Conservation (phyloP, 2,888 invertebrate genomes). For the Scaptomyza tumidula region DNA sequence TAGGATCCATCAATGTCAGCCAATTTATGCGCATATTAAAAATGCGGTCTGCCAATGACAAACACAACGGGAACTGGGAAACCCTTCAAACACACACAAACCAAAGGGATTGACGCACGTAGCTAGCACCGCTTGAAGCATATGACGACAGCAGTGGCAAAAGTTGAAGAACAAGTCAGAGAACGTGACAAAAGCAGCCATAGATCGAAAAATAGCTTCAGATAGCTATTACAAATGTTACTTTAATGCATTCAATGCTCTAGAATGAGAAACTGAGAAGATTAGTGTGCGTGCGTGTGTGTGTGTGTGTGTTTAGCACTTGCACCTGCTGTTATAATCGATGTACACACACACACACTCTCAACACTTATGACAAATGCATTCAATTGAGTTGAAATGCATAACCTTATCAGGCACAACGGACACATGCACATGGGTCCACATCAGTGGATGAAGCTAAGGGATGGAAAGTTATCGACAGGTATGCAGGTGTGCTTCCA, state of each 20-base stretch:
- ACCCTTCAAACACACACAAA: constrained; percentile 31
- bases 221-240: constrained; percentile 31
- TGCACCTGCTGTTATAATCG: constrained; percentile 40
- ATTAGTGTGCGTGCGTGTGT: constrained; percentile 21
- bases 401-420: constrained; percentile 54
- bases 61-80: constrained; percentile 50
- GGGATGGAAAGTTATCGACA: constrained; percentile 40
- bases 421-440: constrained; percentile 33
- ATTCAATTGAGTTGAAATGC: constrained; percentile 67
- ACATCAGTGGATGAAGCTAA: neutral
- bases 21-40: constrained; percentile 80
- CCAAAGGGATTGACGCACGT: constrained; percentile 12
- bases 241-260: constrained; percentile 51
- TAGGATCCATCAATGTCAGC: constrained; percentile 79
- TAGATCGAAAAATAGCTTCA: constrained; percentile 21
- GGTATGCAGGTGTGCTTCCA: constrained; percentile 40
- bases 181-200: constrained; percentile 68
- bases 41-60: constrained; percentile 77
- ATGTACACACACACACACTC: constrained; percentile 7
- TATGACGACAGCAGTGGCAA: constrained; percentile 44
- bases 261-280: constrained; percentile 24
- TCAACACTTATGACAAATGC: constrained; percentile 76
- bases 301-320: constrained; percentile 4
- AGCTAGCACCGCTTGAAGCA: constrained; percentile 1
- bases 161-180: constrained; percentile 62